Conservation (phyloP, 2,113 vertebrate genomes). For the Syngnathus typhle region DNA sequence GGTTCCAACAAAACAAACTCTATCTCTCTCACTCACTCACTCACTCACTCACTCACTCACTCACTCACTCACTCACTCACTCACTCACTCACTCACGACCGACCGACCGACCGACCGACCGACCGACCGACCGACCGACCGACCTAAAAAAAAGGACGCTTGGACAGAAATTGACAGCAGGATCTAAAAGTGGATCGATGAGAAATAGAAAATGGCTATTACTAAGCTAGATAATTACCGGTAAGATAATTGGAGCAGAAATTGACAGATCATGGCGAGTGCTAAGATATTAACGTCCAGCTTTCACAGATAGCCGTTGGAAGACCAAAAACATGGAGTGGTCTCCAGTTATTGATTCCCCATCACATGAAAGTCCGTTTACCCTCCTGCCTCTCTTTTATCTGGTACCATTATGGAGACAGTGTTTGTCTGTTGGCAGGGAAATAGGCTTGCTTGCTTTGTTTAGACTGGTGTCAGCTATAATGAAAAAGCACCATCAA, state of each 20-base stretch:
- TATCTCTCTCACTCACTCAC: slow-evolving; percentile 17
- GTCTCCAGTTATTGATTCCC: slow-evolving; percentile 63
- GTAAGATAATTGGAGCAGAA: slow-evolving; percentile 27
- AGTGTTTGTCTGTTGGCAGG: slow-evolving; percentile 66
- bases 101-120: too few relatives aligned
- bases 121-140: slow-evolving; percentile 22
- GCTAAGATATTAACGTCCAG: slow-evolving; percentile 45
- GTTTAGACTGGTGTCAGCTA: slow-evolving; percentile 72
- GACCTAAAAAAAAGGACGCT: slow-evolving; percentile 36
- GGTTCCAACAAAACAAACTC: slow-evolving; percentile 64
- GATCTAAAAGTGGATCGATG: slow-evolving; percentile 22
- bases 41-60: slow-evolving; percentile 9
- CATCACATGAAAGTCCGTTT: slow-evolving; percentile 72
- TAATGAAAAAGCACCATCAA: slow-evolving; percentile 75
- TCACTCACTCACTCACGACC: slow-evolving; percentile 16
- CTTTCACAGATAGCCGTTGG: slow-evolving; percentile 32
- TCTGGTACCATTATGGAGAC: slow-evolving; percentile 66
- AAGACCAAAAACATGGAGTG: slow-evolving; percentile 37
- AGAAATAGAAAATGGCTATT: slow-evolving; percentile 28
- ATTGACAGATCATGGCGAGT: slow-evolving; percentile 27
- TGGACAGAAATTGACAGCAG: slow-evolving; percentile 27
- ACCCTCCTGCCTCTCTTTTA: slow-evolving; percentile 65
- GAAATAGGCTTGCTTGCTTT: slow-evolving; percentile 66
- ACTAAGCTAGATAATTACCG: slow-evolving; percentile 16
- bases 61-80: too few relatives aligned